Evolutionary conservation across 2,113 vertebrate species (phyloP).

Genomic region (Mustela lutreola): DNA sequence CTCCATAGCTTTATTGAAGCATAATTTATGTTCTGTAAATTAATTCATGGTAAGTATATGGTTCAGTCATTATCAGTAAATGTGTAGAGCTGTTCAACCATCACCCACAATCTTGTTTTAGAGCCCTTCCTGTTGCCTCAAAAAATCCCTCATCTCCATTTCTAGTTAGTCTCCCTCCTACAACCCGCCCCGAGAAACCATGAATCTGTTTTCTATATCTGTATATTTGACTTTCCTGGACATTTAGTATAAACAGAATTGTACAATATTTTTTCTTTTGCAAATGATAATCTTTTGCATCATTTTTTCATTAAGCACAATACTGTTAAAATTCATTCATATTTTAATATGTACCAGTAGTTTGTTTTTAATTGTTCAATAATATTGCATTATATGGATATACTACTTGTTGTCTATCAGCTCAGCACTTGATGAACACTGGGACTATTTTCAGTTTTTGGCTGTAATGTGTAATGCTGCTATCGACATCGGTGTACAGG

Average conservation of each 20-base stretch:
- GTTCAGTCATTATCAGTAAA: background rate
- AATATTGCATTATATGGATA: background rate
- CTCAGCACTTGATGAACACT: background rate
- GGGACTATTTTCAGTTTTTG: background rate
- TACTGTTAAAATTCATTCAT: background rate
- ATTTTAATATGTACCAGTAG: background rate
- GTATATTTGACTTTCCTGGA: background rate
- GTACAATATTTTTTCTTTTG: background rate
- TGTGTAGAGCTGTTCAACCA: background rate
- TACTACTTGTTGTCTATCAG: background rate
- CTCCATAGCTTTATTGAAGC: background rate
- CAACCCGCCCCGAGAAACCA: background rate
- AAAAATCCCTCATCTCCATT: background rate
- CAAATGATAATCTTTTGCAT: background rate
- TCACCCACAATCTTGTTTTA: background rate
- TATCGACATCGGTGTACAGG: background rate
- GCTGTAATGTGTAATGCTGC: background rate
- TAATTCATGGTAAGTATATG: background rate
- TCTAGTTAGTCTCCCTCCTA: background rate
- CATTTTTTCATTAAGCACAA: slow-evolving; percentile 8
- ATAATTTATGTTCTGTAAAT: background rate
- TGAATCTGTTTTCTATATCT: background rate
- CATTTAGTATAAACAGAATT: background rate
- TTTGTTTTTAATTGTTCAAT: slow-evolving; percentile 35
- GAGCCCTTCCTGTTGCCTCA: background rate